These are phyloP conservation scores for Troides helena DNA, from an alignment of 2,888 invertebrate species.

Conservation along the genomic window DNA sequence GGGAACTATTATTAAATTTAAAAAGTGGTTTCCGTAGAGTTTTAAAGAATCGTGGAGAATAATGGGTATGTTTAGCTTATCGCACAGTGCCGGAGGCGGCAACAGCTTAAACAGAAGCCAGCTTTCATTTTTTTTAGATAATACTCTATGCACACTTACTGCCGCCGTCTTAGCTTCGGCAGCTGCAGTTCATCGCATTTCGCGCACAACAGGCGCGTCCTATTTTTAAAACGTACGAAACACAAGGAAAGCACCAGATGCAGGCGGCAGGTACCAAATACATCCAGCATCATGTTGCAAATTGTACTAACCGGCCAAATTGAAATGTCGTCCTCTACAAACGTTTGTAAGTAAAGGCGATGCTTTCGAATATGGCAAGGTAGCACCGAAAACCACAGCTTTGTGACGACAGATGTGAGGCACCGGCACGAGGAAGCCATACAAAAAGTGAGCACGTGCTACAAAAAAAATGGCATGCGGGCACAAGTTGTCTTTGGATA, in stretches of 20 bases:
- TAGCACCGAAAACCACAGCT: slow-evolving; percentile 68
- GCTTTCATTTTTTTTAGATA: slow-evolving; percentile 22
- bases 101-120: slow-evolving; percentile 7
- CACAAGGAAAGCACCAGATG: slow-evolving; percentile 73
- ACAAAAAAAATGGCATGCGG: slow-evolving; percentile 74
- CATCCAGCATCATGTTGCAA: slow-evolving; percentile 73
- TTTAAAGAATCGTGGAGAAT: neutral
- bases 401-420: slow-evolving; percentile 70
- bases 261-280: slow-evolving; percentile 64
- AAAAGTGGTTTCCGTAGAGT: neutral
- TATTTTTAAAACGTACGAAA: slow-evolving; percentile 62
- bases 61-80: slow-evolving; percentile 1
- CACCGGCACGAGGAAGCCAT: slow-evolving; percentile 66
- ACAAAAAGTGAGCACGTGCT: slow-evolving; percentile 74
- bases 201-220: slow-evolving; percentile 42
- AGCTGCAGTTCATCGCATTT: slow-evolving; percentile 35
- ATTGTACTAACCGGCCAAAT: slow-evolving; percentile 52
- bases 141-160: slow-evolving; percentile 26
- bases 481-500: slow-evolving; percentile 70
- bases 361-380: slow-evolving; percentile 42
- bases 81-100: neutral
- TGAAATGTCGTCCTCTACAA: slow-evolving; percentile 27
- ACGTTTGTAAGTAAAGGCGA: neutral
- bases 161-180: slow-evolving; percentile 27
- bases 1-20: neutral